These are phyloP conservation scores for Meles meles DNA, from an alignment of 2,113 vertebrate species.

Conservation along the genomic window DNA sequence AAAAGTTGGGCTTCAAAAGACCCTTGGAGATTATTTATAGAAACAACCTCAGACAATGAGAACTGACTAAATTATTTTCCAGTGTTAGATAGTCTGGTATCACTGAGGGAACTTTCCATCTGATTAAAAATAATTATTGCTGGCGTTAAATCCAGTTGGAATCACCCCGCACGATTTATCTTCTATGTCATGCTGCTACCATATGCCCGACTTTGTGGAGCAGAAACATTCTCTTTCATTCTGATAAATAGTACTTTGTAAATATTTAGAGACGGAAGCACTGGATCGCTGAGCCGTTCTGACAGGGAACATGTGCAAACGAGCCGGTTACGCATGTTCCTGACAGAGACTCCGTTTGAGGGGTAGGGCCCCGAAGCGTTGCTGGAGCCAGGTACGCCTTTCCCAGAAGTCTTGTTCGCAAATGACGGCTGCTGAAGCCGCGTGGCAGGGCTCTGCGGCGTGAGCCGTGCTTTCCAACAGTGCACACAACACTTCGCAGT, in stretches of 20 bases:
- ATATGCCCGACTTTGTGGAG: constrained; percentile 76
- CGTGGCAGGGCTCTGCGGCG: neutral
- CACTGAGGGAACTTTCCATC: constrained; percentile 82
- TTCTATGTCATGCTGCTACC: constrained; percentile 72
- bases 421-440: neutral
- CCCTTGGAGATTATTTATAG: constrained; percentile 45
- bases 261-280: constrained; percentile 83
- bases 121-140: constrained; percentile 86
- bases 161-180: constrained; percentile 68
- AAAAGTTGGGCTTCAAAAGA: constrained; percentile 40
- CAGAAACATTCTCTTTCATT: constrained; percentile 78
- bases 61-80: constrained; percentile 59
- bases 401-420: constrained; percentile 3
- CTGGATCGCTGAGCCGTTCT: constrained; percentile 71
- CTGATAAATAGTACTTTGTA: constrained; percentile 81
- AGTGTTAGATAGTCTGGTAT: constrained; percentile 61
- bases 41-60: constrained; percentile 52
- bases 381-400: neutral
- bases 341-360: constrained; percentile 13
- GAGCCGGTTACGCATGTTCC: constrained; percentile 21
- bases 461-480: neutral
- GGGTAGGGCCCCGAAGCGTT: neutral
- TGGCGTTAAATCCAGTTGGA: constrained; percentile 82
- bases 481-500: accelerated
- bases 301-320: constrained; percentile 71